Percentiles rank a stretch among this genome's conserved stretches.
Conservation (phyloP, 1,140 invertebrate species). For the Zaprionus ghesquierei region DNA sequence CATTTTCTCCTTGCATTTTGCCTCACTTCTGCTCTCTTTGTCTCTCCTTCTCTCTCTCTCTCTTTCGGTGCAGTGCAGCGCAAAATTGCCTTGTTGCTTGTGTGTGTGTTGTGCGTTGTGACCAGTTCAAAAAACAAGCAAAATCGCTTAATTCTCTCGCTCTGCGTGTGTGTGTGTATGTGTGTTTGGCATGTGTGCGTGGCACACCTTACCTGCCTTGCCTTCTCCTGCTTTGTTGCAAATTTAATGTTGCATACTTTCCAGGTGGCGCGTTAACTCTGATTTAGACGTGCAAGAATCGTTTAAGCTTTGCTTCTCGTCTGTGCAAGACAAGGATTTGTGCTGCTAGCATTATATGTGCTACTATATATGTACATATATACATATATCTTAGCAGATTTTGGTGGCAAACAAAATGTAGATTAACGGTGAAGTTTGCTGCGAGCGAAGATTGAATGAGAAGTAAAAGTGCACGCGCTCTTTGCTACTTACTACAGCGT, state of each 20-base stretch:
- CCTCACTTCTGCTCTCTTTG: background rate
- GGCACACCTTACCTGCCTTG: background rate
- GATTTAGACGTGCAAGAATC: constrained; percentile 29
- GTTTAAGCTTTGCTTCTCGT: constrained; percentile 4
- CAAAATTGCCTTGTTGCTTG: constrained; percentile 69
- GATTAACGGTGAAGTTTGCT: background rate
- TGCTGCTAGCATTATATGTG: background rate
- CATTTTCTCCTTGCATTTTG: constrained; percentile 21
- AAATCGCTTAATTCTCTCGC: constrained; percentile 65
- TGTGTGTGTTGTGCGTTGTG: constrained; percentile 10
- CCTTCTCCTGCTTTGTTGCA: background rate
- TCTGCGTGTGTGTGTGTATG: constrained; percentile 50
- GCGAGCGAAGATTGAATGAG: background rate
- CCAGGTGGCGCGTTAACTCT: constrained; percentile 34
- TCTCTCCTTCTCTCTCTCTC: constrained; percentile 1
- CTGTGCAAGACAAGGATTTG: constrained; percentile 2
- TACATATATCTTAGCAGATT: background rate
- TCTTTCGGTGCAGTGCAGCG: constrained; percentile 53
- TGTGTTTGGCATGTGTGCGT: constrained; percentile 1
- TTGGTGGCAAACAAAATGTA: too few relatives aligned
- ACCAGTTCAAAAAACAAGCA: constrained; percentile 58
- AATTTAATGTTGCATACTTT: constrained; percentile 59
- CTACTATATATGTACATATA: background rate
- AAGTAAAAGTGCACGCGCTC: too few relatives aligned
- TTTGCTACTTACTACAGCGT: background rate